Base-by-base conservation (phyloP, 1,140 invertebrate genomes). In the Ctenoplectra terminalis region DNA sequence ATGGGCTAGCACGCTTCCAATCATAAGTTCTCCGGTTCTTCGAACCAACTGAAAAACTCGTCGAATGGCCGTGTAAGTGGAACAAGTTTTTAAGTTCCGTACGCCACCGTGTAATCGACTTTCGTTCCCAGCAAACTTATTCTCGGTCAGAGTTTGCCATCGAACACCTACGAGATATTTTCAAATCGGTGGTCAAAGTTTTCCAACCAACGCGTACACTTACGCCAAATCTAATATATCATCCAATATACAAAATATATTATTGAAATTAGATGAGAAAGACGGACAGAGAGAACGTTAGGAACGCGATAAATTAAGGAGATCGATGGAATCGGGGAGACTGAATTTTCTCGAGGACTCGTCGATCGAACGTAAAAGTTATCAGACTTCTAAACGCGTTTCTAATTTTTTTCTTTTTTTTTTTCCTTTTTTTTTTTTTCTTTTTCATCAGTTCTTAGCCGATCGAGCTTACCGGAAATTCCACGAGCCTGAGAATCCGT, bases 1-100 rank as follows among this genome's bases (percentile, higher is more conserved):
- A 77, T 77, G 75, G 40, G 23, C 40, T 69, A 46, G 63, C 74
- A n/a, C 74, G 37, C 50, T 54, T 56, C 26, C 74, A 43, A 78
- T 78, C 75, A 26, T 20, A 58, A 77, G 20, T 70, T 78, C n/a
- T 23, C 20, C 34, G 61, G 8, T 40, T 66, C 46, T 34, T 34
- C 76, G 46, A 71, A 48, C 52, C 29, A 23, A 70, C 17, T n/a
- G 50, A 31, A 67, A 69, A 56, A 34, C 63, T 37, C 26, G 40
- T 31, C 54, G 54, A 72, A 40, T 37, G 26, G 70, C 26, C 70
- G 70, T 46, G 54, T 46, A 61, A 73, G 58, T 61, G 58, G 60
- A 75, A 75, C 60, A 31, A 75, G 48, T 75, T 75, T 64, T 40
- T 75, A 63, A 64, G 15, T 75, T 73, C 29, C 15, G 4, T 20